phyloP scores from a whole-genome alignment of 2,113 vertebrate genomes.

The Phrynosoma platyrhinos region DNA sequence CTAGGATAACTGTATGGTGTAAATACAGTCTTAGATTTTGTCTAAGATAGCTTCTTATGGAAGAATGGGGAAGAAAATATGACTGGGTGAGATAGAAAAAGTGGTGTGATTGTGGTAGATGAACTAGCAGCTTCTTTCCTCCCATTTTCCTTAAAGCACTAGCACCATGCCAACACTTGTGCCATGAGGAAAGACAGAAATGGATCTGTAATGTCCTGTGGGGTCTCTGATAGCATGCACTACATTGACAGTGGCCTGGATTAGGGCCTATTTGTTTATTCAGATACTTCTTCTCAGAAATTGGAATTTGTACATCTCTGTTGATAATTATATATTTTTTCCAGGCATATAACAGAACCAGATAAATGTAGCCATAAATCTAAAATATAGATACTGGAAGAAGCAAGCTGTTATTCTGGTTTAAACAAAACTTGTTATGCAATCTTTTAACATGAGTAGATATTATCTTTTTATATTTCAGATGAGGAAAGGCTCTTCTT shows the following conservation, averaged over 20 bases:
- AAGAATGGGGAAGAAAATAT: background rate
- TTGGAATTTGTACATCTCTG: background rate
- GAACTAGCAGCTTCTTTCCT: background rate
- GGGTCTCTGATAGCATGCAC: too few species aligned
- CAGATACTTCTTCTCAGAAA: background rate
- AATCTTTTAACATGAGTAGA: background rate
- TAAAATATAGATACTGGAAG: constrained; percentile 8
- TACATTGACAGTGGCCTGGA: background rate
- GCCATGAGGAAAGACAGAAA: background rate
- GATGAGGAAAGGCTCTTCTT: background rate
- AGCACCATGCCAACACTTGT: background rate
- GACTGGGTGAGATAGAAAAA: background rate
- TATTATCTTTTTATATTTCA: background rate
- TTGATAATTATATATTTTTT: accelerated
- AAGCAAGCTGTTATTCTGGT: background rate
- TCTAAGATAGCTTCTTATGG: background rate
- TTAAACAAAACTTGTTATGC: background rate
- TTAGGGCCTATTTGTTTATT: background rate
- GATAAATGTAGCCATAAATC: background rate
- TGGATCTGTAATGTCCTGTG: background rate
- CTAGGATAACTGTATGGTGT: too few species aligned
- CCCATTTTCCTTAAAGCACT: background rate
- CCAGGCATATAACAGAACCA: accelerated
- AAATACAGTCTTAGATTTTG: background rate
- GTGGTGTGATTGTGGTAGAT: background rate